Evolutionary conservation across 2,888 invertebrate genomes (phyloP), one percentile per base, ranked within the genome.

Genomic region (Dryococelus australis): DNA sequence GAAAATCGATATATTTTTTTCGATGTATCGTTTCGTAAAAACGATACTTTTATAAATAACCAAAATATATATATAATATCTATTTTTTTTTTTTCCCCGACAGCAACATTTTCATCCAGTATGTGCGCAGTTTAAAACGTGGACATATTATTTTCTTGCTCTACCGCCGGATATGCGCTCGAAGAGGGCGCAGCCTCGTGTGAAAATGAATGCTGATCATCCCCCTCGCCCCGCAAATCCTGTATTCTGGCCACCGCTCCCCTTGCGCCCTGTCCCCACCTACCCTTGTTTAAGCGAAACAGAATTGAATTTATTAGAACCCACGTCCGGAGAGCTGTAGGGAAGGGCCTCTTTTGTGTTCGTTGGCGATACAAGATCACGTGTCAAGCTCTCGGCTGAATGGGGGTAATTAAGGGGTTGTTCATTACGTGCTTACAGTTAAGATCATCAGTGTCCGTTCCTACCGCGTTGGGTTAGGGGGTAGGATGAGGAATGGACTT

Each of bases 241-340:
- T 24, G 65, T 65, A 65, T 65, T 65, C 65, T 65, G 20, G 47
- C 65, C 65, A 8, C 65, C 65, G 0, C 6, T 20, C 65, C 65
- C 65, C 65, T 65, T 2, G 24, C 65, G 1, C 20, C n/a, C 65
- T 0, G n/a, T 24, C 65, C 6, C 65, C n/a, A 2, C 65, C n/a
- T 10, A 8, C 65, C 65, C 65, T 65, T 65, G 65, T 65, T 65
- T 65, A n/a, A 65, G 65, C 65, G 65, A 65, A 65, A 65, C 65
- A 65, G 24, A 65, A 65, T 65, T 65, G 65, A 65, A 65, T 65
- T 65, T 65, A 65, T 65, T 65, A 65, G 65, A 65, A n/a, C 65
- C 65, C 65, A n/a, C 24, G n/a, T 16, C 24, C 24, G 16, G 65
- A 16, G 20, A 24, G 65, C 20, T 16, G 65, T 65, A 12, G 8